Conservation (phyloP, 2,797 vertebrate species). For the Tinamus major region DNA sequence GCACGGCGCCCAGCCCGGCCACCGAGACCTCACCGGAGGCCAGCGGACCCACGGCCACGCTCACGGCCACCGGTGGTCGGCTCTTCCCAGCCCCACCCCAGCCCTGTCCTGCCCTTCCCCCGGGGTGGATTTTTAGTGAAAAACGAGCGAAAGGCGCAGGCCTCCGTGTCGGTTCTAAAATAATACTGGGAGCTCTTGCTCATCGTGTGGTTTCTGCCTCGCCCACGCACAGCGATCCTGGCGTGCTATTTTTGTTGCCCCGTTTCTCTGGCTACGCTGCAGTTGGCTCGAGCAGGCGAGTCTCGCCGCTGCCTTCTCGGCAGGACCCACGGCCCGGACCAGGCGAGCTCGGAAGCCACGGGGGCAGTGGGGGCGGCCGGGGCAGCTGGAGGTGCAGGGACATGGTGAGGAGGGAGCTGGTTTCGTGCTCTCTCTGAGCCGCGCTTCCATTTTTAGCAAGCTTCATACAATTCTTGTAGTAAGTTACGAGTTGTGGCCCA, state of each 20-base stretch:
- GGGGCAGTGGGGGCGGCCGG: not conserved
- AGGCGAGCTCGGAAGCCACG: slow-evolving; percentile 1
- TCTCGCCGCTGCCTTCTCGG: slow-evolving; percentile 73
- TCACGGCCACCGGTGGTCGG: too few relatives aligned
- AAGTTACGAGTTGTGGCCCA: slow-evolving; percentile 27
- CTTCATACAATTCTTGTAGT: not conserved
- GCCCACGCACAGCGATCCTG: slow-evolving; percentile 93
- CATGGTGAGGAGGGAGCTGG: not conserved
- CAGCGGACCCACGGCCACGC: too few relatives aligned
- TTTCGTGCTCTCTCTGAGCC: not conserved
- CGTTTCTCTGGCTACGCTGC: slow-evolving; percentile 87
- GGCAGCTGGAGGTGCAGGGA: not conserved
- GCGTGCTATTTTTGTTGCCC: slow-evolving; percentile 90
- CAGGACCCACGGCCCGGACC: slow-evolving; percentile 59
- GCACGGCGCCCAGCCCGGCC: too few relatives aligned
- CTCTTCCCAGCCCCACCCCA: not conserved
- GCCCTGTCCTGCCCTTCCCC: slow-evolving; percentile 32
- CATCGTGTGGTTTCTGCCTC: slow-evolving; percentile 94
- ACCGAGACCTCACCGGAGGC: too few relatives aligned
- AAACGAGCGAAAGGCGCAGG: slow-evolving; percentile 70
- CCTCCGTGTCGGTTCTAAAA: slow-evolving; percentile 79
- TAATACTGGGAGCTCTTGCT: slow-evolving; percentile 85
- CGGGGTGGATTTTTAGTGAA: not conserved
- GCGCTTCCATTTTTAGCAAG: not conserved
- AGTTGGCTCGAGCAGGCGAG: slow-evolving; percentile 75